phyloP scores from a whole-genome alignment of 2,797 vertebrate genomes.

The Macrochelys suwanniensis region DNA sequence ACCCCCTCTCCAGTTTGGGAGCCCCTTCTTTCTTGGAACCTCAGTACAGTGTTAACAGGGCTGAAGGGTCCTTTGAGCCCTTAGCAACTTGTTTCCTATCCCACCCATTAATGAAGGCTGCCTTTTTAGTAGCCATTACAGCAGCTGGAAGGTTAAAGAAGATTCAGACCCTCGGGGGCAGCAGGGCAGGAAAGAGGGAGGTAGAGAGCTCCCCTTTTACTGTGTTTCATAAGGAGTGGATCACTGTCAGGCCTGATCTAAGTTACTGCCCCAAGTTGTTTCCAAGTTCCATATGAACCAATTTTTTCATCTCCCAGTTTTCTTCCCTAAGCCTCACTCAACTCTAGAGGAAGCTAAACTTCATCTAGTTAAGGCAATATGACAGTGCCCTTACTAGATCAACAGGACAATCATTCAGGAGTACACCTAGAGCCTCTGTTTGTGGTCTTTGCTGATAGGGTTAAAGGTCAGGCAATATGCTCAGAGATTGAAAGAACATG shows the following conservation, averaged over 20 bases:
- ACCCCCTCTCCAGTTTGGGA: background rate
- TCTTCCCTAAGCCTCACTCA: background rate
- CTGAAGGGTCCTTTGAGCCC: background rate
- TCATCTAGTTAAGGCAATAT: no score
- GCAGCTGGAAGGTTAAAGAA: background rate
- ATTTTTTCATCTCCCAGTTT: background rate
- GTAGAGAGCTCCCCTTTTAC: background rate
- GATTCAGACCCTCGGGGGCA: background rate
- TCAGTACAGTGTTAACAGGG: background rate
- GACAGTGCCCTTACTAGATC: no score
- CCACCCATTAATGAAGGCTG: background rate
- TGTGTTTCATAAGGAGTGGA: background rate
- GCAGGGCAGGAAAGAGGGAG: background rate
- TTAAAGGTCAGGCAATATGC: no score
- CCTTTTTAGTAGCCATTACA: background rate
- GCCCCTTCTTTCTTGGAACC: background rate
- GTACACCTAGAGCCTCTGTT: no score
- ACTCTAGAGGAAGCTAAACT: no score
- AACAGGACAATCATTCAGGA: no score
- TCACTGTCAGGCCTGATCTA: background rate
- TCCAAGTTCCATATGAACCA: background rate
- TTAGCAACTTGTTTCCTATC: background rate
- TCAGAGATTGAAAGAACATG: no score
- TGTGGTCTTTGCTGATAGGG: no score
- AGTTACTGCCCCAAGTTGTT: background rate